Evolutionary conservation across 35 echinoderm and acorn worm genomes (phyloP).

Genomic region (Diadema setosum): DNA sequence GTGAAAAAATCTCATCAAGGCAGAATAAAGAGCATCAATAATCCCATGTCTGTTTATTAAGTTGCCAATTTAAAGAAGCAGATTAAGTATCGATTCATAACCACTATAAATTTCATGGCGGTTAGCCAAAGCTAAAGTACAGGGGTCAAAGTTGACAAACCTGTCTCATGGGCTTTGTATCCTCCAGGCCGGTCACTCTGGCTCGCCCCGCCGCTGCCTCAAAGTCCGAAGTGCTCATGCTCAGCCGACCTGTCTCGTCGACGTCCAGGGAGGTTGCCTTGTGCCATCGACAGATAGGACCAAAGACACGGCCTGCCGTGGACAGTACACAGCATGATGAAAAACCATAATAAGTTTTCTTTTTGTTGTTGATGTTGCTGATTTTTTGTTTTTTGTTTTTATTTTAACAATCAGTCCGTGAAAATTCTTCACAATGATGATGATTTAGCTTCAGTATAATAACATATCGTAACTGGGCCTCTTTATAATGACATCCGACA

Average conservation of each 20-base stretch:
- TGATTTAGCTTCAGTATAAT: background rate
- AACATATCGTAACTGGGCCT: background rate
- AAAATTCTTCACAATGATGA: background rate
- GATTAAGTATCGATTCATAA: too few relatives aligned
- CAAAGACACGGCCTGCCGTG: background rate
- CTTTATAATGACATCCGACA: background rate
- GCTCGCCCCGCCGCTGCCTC: slow-evolving; percentile 84
- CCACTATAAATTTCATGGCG: too few relatives aligned
- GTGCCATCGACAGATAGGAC: background rate
- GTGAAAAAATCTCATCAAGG: too few relatives aligned
- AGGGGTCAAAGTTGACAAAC: background rate
- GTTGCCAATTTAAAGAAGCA: too few relatives aligned
- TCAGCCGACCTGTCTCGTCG: slow-evolving; percentile 43
- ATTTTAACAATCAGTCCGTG: too few relatives aligned
- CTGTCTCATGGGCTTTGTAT: slow-evolving; percentile 8
- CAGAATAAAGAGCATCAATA: too few relatives aligned
- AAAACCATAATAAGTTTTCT: too few relatives aligned
- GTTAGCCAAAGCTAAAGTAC: too few relatives aligned
- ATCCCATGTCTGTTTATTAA: too few relatives aligned
- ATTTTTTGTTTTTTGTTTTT: background rate
- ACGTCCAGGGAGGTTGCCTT: slow-evolving; percentile 67
- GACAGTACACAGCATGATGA: too few relatives aligned
- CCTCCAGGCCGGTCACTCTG: slow-evolving; percentile 66
- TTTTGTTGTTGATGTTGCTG: background rate
- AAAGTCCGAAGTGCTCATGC: slow-evolving; percentile 95